Percentiles rank a stretch among this genome's conserved stretches.
Evolutionary conservation across 2,113 vertebrate species (phyloP).

Genomic region (Pseudopodoces humilis): DNA sequence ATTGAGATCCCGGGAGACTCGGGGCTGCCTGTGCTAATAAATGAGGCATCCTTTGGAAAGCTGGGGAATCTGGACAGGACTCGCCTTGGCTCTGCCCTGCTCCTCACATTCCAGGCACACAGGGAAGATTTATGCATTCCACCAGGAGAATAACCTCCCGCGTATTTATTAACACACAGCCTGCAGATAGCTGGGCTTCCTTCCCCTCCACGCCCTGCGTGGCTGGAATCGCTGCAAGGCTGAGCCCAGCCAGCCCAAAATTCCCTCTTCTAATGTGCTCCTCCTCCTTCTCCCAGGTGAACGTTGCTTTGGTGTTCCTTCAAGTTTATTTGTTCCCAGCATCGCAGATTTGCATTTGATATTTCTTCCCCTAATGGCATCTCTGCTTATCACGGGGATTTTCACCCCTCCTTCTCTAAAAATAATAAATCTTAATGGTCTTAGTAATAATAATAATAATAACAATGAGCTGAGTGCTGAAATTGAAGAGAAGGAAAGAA

Average conservation of each 20-base stretch:
- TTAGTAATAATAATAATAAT: too few relatives aligned
- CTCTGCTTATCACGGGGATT: background rate
- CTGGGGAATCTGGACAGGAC: constrained; percentile 51
- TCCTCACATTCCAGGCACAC: constrained; percentile 30
- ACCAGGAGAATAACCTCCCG: constrained; percentile 12
- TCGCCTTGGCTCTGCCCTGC: constrained; percentile 43
- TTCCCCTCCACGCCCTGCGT: background rate
- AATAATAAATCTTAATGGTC: background rate
- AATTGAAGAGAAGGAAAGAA: background rate
- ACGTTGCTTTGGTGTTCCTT: background rate
- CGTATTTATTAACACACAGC: background rate
- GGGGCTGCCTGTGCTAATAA: constrained; percentile 39
- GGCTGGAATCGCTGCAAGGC: background rate
- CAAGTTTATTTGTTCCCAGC: background rate
- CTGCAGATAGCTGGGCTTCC: background rate
- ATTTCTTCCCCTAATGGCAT: fast-evolving
- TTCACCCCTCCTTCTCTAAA: background rate
- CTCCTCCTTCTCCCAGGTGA: background rate
- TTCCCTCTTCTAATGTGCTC: background rate
- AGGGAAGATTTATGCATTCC: constrained; percentile 13
- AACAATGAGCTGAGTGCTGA: background rate
- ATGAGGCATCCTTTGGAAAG: constrained; percentile 68
- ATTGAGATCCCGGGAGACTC: background rate
- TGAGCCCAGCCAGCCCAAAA: background rate
- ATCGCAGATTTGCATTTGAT: fast-evolving